phyloP scores from a whole-genome alignment of 30 jellyfish, hydroid and myxozoan genomes.

The Chironex yamaguchii region DNA sequence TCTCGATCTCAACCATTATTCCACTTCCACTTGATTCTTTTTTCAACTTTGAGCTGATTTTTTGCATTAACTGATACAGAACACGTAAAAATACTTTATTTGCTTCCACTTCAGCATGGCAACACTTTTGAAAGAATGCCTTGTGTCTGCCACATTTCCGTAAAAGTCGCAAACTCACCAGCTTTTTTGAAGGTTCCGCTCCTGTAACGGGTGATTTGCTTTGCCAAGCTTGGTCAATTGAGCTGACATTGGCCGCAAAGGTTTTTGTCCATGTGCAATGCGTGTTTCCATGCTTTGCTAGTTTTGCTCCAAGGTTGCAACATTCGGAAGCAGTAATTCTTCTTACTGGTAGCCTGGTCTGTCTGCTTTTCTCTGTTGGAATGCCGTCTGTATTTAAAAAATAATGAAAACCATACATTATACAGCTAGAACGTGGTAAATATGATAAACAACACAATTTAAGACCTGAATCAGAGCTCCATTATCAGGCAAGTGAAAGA shows the following conservation, averaged over 20 bases:
- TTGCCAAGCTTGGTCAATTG: slow-evolving; percentile 57
- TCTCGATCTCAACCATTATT: too few relatives aligned
- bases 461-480: too few relatives aligned
- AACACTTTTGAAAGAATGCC: slow-evolving; percentile 48
- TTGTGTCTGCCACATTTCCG: slow-evolving; percentile 58
- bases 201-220: slow-evolving; percentile 68
- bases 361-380: too few relatives aligned
- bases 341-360: too few relatives aligned
- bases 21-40: too few relatives aligned
- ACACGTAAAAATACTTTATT: slow-evolving; percentile 22
- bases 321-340: too few relatives aligned
- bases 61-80: slow-evolving; percentile 92
- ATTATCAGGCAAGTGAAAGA: too few relatives aligned
- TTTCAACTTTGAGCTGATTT: slow-evolving; percentile 86
- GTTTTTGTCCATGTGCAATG: slow-evolving; percentile 66
- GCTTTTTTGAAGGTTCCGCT: slow-evolving; percentile 60
- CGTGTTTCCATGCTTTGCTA: slow-evolving; percentile 74
- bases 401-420: too few relatives aligned
- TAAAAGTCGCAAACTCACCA: slow-evolving; percentile 35
- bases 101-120: slow-evolving; percentile 51
- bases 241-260: slow-evolving; percentile 18
- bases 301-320: slow-evolving; percentile 68
- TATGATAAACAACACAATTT: too few relatives aligned
- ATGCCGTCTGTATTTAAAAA: too few relatives aligned
- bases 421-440: too few relatives aligned